phyloP scores from a whole-genome alignment of 2,888 invertebrate genomes.

The Lasioglossum marginatum region DNA sequence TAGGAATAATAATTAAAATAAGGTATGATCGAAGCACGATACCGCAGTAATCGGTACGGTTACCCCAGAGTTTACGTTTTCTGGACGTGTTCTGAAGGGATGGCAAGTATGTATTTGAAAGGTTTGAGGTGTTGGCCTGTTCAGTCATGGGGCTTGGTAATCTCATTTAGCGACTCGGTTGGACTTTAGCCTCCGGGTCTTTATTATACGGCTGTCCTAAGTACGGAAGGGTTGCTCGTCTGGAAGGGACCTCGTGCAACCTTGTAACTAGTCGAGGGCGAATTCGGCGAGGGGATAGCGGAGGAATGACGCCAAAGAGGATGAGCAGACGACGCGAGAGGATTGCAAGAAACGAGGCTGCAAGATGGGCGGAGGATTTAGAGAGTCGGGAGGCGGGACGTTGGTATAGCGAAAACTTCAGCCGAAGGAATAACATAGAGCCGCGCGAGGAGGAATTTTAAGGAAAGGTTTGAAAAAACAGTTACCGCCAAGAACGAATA shows the following conservation, averaged over 20 bases:
- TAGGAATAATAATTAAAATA: too few species aligned
- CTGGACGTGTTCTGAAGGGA: too few species aligned
- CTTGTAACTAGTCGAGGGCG: not conserved
- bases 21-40: too few species aligned
- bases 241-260: not conserved
- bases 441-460: not conserved
- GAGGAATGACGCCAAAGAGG: not conserved
- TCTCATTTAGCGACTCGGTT: not conserved
- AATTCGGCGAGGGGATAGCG: not conserved
- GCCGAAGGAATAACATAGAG: not conserved
- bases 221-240: not conserved
- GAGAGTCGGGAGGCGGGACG: not conserved
- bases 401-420: not conserved
- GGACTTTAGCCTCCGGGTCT: not conserved
- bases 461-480: not conserved
- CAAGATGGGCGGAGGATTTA: not conserved
- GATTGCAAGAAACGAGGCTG: not conserved
- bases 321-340: slow-evolving; percentile 7
- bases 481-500: not conserved
- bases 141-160: slow-evolving; percentile 3
- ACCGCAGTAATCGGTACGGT: too few species aligned
- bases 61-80: too few species aligned
- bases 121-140: not conserved
- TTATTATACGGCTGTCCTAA: not conserved
- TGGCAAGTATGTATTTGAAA: not conserved